Evolutionary conservation across 2,113 vertebrate genomes (phyloP), one percentile per base, ranked within the genome.

Genomic region (Alethe diademata): DNA sequence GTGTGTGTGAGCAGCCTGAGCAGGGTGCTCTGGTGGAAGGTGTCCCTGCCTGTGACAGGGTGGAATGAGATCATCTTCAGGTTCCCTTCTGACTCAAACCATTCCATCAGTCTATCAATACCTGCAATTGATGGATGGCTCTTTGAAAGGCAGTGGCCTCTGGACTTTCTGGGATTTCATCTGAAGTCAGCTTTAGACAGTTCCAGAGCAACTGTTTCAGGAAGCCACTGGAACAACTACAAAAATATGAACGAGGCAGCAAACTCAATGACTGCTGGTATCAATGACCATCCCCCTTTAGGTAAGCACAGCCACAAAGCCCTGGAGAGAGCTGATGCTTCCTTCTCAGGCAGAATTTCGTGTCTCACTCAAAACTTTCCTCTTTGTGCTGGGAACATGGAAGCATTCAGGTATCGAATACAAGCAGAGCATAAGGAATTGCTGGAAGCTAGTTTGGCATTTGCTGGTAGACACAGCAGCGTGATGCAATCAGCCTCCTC

Each of bases 401-500:
- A 78, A 36, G 4, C 26, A 43, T 65, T 75, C 0, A 0, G 4
- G 11, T 81, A 85, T 95, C 38, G 86, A 58, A 83, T 43, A 50
- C 1, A 4, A 38, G 17, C 0, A 0, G 33, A 79, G 3, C 13
- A 8, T 62, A 66, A 74, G 56, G 58, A 84, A 72, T 62, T 57
- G 24, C 28, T 78, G 78, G 60, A 70, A 65, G 54, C 7, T 14
- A 57, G 18, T 51, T 61, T 92, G 67, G 20, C 31, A 31, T 86
- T 92, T 3, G 2, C 24, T 85, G 65, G 33, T 47, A 76, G 70
- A 60, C 3, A 8, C 25, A 69, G 14, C 23, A 75, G 26, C 0
- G 2, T 0, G 0, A 26, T 31, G 35, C 0, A 1, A 66, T 73
- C 67, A 4, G 2, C 26, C 35, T 38, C 54, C 90, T 22, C 43